Evolutionary conservation across 1,140 invertebrate genomes (phyloP), one percentile per base, ranked within the genome.

Genomic region (Triops longicaudatus): DNA sequence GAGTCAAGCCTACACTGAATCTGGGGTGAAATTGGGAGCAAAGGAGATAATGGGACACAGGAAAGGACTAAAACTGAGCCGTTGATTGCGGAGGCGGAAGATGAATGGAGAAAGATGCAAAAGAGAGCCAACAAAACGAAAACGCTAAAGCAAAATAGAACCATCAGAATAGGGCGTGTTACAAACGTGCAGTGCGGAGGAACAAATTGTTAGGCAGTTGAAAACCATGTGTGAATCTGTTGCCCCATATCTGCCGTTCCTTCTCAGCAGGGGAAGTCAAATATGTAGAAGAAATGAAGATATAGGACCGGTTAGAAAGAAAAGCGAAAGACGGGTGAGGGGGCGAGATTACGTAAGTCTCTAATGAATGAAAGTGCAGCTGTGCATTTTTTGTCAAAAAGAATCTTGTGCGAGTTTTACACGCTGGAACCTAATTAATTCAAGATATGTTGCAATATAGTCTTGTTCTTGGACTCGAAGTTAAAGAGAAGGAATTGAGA

Each of bases 61-160:
- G 50, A 63, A 63, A 44, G 43, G 50, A 63, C 50, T 17, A 7
- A 37, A 37, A 14, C 50, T 63, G 50, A 22, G 50, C 50, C 50
- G 31, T 63, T 63, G 50, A 63, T 63, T 63, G 50, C 50, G 50
- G 50, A 63, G 50, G 50, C 50, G 50, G 50, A 63, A 63, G 50
- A 63, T 63, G 50, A 63, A 63, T 63, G 50, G 50, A 2, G 50
- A 37, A 63, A 63, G 50, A 63, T 63, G 50, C 50, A 63, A 63
- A 63, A 63, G 50, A 22, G 50, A 14, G 17, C n/a, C 14, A 63
- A 63, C 50, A 63, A 63, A 22, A 37, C 31, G 31, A 37, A 37
- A 37, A 37, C n/a, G 31, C 31, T 37, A 17, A 63, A 63, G 50
- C 50, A 63, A 63, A 63, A 63, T 63, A 63, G 6, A 63, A 63